A percentile compares a stretch with the other conserved stretches of the same genome.
These are phyloP conservation scores for Cylas formicarius DNA, from an alignment of 1,140 invertebrate genomes.

Conservation along the genomic window DNA sequence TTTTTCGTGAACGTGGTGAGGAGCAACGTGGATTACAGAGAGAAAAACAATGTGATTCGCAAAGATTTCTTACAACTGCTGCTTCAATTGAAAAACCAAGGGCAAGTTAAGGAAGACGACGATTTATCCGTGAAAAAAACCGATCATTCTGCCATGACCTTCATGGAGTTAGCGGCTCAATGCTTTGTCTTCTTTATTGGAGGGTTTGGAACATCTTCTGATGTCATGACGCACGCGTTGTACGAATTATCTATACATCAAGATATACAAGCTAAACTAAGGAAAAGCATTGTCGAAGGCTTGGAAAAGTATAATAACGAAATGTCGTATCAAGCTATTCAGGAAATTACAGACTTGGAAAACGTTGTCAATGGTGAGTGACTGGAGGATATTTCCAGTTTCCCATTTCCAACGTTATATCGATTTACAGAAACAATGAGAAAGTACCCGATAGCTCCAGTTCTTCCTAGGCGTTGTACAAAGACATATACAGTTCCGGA, in stretches of 20 bases:
- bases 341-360: conserved; percentile 50
- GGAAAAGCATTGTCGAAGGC: conserved; percentile 47
- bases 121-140: too few relatives aligned
- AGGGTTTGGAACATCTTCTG: conserved; percentile 64
- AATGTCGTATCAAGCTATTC: conserved; percentile 47
- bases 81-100: too few relatives aligned
- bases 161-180: conserved; percentile 49
- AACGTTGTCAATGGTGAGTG: conserved; percentile 39
- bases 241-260: conserved; percentile 52
- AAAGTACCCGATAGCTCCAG: not conserved
- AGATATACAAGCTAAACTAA: conserved; percentile 39
- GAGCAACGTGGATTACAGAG: conserved; percentile 34
- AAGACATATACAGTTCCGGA: not conserved
- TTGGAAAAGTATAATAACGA: conserved; percentile 40
- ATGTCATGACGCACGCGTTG: conserved; percentile 48
- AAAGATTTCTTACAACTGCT: conserved; percentile 50
- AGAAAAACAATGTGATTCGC: conserved; percentile 27
- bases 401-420: not conserved
- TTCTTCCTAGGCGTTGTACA: not conserved
- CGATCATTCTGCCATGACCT: conserved; percentile 32
- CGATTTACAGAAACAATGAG: conserved; percentile 1
- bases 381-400: not conserved
- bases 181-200: conserved; percentile 57
- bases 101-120: too few relatives aligned
- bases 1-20: conserved; percentile 34